Evolutionary conservation across 1,140 invertebrate genomes (phyloP), one percentile per base, ranked within the genome.

Genomic region (Delia radicum): DNA sequence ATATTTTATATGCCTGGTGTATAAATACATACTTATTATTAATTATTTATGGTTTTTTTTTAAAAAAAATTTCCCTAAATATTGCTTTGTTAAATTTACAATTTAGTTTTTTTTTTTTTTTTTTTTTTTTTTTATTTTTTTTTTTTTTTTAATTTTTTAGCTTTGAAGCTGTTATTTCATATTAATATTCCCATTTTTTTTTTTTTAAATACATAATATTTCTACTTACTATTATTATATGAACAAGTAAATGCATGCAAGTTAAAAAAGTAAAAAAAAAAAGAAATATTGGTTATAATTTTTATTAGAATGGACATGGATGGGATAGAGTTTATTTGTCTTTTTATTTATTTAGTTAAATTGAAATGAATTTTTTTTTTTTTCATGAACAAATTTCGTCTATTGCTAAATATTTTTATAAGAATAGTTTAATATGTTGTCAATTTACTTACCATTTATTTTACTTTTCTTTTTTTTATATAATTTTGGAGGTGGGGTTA

Each of bases 41-140:
- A n/a, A 26, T 42, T 46, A 15, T 46, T 21, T 42, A 72, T 46
- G 28, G 21, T 73, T 72, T 21, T 72, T 29, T 73, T 55, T 46
- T 73, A 42, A 46, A 73, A 48, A 48, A 61, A 55, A 61, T 73
- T 73, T 73, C 37, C 37, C 42, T 73, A 73, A 48, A 61, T 73
- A 61, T 73, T 73, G 37, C 48, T 73, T 73, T 48, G 27, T 73
- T 73, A 48, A 55, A 73, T 28, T 55, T 55, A 69, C 18, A 69
- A 37, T 37, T 69, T 37, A 28, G 0, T 67, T 18, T 67, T 67
- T n/a, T n/a, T n/a, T n/a, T n/a, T n/a, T 10, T 63, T 27, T 63
- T 13, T 63, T 63, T 3, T 4, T 62, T 62, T n/a, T n/a, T n/a
- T n/a, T n/a, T 67, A 1, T 67, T 18, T 67, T 67, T 67, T 28